phyloP scores from a whole-genome alignment of 2,888 invertebrate species.

The Aleiodes leptofemur region DNA sequence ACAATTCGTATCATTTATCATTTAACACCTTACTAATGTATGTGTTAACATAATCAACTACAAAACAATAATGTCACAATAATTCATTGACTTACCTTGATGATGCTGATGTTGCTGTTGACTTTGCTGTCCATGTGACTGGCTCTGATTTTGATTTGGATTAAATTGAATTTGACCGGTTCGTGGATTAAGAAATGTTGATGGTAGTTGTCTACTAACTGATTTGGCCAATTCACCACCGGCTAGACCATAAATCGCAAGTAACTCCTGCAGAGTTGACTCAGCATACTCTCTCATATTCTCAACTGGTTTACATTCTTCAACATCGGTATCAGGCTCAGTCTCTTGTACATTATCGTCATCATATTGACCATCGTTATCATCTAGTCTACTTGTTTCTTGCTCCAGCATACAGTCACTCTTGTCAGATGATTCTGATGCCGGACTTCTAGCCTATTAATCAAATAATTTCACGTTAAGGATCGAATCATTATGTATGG shows the following conservation, averaged over 20 bases:
- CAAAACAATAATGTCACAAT: not conserved
- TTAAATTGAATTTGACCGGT: slow-evolving; percentile 64
- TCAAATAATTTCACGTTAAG: slow-evolving; percentile 8
- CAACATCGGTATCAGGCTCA: slow-evolving; percentile 63
- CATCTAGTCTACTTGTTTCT: slow-evolving; percentile 49
- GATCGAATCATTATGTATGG: not conserved
- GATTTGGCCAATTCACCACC: slow-evolving; percentile 74
- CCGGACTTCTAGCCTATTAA: slow-evolving; percentile 69
- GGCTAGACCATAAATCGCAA: slow-evolving; percentile 77
- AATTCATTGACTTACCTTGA: slow-evolving; percentile 48
- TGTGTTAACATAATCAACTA: not conserved
- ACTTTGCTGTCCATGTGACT: slow-evolving; percentile 42
- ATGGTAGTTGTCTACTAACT: slow-evolving; percentile 73
- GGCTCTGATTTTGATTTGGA: slow-evolving; percentile 42
- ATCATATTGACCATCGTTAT: slow-evolving; percentile 59
- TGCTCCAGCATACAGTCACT: slow-evolving; percentile 64
- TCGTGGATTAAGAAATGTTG: slow-evolving; percentile 72
- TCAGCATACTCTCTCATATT: slow-evolving; percentile 77
- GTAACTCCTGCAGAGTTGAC: slow-evolving; percentile 77
- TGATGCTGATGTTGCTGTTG: slow-evolving; percentile 33
- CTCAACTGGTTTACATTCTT: slow-evolving; percentile 67
- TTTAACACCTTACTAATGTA: slow-evolving; percentile 15
- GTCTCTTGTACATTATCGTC: slow-evolving; percentile 61
- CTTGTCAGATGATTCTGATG: slow-evolving; percentile 72
- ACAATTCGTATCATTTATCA: slow-evolving; percentile 15